These are phyloP conservation scores for Drosophila acutilabella DNA, from an alignment of 2,888 invertebrate species.

Conservation along the genomic window DNA sequence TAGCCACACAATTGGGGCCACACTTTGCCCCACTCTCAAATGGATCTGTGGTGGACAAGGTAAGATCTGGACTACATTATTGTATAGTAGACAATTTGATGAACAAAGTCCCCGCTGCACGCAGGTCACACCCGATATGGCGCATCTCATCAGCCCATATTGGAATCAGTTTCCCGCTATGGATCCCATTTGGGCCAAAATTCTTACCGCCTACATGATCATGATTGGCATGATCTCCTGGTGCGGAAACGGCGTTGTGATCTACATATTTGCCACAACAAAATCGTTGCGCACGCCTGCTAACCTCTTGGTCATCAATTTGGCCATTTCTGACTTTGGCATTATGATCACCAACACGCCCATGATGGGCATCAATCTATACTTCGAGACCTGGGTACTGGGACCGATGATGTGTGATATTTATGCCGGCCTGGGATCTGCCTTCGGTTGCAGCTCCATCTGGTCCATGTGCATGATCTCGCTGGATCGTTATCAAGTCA, in stretches of 20 bases:
- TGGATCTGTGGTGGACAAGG: slow-evolving; percentile 93
- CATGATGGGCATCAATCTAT: slow-evolving; percentile 85
- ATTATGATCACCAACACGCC: slow-evolving; percentile 90
- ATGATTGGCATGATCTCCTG: slow-evolving; percentile 87
- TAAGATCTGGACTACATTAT: slow-evolving; percentile 69
- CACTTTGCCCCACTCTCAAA: slow-evolving; percentile 86
- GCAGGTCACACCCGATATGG: slow-evolving; percentile 88
- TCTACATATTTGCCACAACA: slow-evolving; percentile 84
- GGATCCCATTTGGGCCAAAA: slow-evolving; percentile 94
- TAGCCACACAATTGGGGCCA: slow-evolving; percentile 83
- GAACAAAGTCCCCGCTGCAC: too few relatives aligned
- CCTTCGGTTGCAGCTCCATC: slow-evolving; percentile 95
- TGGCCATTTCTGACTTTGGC: slow-evolving; percentile 93
- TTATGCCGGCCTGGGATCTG: slow-evolving; percentile 94
- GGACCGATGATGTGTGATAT: slow-evolving; percentile 93
- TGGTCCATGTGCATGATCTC: slow-evolving; percentile 97
- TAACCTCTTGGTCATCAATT: slow-evolving; percentile 95
- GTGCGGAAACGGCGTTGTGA: slow-evolving; percentile 84
- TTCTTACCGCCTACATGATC: slow-evolving; percentile 92
- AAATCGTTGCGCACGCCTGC: slow-evolving; percentile 92
- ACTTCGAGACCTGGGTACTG: slow-evolving; percentile 84
- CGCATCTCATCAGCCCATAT: slow-evolving; percentile 88
- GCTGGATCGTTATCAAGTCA: slow-evolving; percentile 96
- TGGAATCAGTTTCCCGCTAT: slow-evolving; percentile 96
- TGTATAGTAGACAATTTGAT: too few relatives aligned